A percentile compares a stretch with the other conserved stretches of the same genome.
These are phyloP conservation scores for Neogale vison DNA, from an alignment of 2,113 vertebrate species.

Conservation along the genomic window DNA sequence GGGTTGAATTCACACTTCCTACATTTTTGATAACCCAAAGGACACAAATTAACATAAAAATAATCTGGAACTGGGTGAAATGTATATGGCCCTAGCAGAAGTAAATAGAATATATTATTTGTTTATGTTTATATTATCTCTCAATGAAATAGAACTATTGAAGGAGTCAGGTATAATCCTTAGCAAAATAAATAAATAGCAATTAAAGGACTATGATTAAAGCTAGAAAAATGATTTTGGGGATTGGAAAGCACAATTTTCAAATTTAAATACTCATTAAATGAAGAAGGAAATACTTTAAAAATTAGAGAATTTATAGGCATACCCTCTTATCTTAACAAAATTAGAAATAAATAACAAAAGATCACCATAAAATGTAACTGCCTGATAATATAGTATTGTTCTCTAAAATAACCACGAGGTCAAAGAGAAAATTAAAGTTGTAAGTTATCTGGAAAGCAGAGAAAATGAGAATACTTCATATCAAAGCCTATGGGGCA, in stretches of 20 bases:
- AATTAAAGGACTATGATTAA: slow-evolving; percentile 9
- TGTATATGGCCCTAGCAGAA: not conserved
- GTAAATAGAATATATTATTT: no score
- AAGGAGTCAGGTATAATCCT: not conserved
- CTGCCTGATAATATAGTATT: not conserved
- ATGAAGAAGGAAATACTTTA: not conserved
- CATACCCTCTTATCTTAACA: not conserved
- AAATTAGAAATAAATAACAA: slow-evolving; percentile 50
- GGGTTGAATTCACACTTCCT: not conserved
- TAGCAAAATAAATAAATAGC: slow-evolving; percentile 2
- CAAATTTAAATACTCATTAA: slow-evolving; percentile 30
- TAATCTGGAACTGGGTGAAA: not conserved
- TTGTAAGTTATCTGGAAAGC: not conserved
- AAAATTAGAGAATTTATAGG: not conserved
- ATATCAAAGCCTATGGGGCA: not conserved
- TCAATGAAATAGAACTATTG: not conserved
- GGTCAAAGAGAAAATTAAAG: slow-evolving; percentile 33
- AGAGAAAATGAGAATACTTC: not conserved
- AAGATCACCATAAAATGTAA: slow-evolving; percentile 2
- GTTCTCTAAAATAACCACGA: not conserved
- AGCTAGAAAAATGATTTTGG: slow-evolving; percentile 28
- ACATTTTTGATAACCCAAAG: not conserved
- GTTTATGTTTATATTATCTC: not conserved
- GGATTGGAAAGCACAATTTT: slow-evolving; percentile 29
- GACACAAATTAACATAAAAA: not conserved